Conservation (phyloP, 2,888 invertebrate species). For the Zygothrica quintamaculata region DNA sequence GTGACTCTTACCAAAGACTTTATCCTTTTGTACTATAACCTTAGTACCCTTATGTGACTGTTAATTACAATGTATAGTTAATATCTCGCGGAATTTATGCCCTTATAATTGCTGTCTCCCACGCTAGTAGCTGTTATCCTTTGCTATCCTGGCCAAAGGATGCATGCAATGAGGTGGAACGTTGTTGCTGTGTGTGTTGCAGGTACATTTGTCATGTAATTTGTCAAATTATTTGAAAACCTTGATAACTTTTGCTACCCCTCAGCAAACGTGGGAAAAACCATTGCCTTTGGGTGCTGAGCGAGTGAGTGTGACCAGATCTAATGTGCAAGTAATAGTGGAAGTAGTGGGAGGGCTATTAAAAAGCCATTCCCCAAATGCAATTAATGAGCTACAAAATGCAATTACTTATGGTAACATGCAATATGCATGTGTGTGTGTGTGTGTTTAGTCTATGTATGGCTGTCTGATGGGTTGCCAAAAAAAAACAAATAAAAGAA, state of each 20-base stretch:
- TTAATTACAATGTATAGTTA: conserved; percentile 3
- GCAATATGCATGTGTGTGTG: not conserved
- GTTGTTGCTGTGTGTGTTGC: conserved; percentile 7
- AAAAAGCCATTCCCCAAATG: conserved; percentile 73
- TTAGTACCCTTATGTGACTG: too few species aligned
- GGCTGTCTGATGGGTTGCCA: conserved; percentile 34
- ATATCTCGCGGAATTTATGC: not conserved
- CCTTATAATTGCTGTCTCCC: conserved; percentile 46
- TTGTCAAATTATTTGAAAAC: conserved; percentile 59
- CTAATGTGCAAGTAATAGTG: not conserved
- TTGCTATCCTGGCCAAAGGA: conserved; percentile 51
- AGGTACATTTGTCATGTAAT: conserved; percentile 66
- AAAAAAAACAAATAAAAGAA: conserved; percentile 21
- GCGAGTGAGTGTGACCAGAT: conserved; percentile 31
- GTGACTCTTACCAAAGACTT: too few species aligned
- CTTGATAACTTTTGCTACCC: conserved; percentile 37
- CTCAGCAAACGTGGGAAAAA: conserved; percentile 64
- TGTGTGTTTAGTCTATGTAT: conserved; percentile 14
- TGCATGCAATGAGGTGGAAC: conserved; percentile 70
- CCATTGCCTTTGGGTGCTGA: too few species aligned
- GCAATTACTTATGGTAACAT: conserved; percentile 24
- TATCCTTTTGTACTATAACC: too few species aligned
- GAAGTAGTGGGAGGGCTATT: conserved; percentile 49
- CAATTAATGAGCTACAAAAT: conserved; percentile 75
- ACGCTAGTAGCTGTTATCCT: conserved; percentile 60